A percentile compares a stretch with the other conserved stretches of the same genome.
These are phyloP conservation scores for Oxyruncus cristatus DNA, from an alignment of 2,113 vertebrate species.

Conservation along the genomic window DNA sequence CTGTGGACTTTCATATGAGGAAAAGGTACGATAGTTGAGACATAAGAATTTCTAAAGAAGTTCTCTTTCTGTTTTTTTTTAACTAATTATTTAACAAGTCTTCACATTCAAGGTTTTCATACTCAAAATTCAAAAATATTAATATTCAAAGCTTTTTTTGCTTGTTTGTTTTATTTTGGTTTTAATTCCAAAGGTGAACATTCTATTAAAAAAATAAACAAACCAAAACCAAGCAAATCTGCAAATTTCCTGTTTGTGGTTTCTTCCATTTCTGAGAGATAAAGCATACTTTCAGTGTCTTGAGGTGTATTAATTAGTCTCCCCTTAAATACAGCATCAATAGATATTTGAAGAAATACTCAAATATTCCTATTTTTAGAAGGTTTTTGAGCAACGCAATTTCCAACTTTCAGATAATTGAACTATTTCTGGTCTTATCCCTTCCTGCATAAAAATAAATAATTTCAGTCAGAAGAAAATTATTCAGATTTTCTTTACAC, in stretches of 20 bases:
- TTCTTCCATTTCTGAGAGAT: not conserved
- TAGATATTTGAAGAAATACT: not conserved
- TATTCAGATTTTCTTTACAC: not conserved
- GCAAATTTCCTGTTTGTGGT: not conserved
- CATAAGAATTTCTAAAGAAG: not conserved
- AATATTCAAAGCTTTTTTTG: not conserved
- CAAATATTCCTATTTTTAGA: not conserved
- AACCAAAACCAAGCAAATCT: not conserved
- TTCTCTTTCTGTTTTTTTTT: not conserved
- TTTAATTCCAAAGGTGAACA: not conserved
- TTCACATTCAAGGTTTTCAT: not conserved
- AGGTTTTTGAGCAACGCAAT: not conserved
- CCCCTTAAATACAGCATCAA: not conserved
- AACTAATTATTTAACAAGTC: not conserved
- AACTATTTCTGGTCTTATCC: not conserved
- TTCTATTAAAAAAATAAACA: not conserved
- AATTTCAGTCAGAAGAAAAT: not conserved
- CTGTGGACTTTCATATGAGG: not conserved
- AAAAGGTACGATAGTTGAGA: not conserved
- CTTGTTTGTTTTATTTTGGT: not conserved
- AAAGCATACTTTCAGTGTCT: not conserved
- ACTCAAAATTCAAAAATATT: not conserved
- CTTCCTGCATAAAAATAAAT: not conserved
- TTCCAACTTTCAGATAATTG: not conserved
- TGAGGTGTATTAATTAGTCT: not conserved